Evolutionary conservation across 2,888 invertebrate species (phyloP), one percentile per base, ranked within the genome.

Genomic region (Sminthurides aquaticus): DNA sequence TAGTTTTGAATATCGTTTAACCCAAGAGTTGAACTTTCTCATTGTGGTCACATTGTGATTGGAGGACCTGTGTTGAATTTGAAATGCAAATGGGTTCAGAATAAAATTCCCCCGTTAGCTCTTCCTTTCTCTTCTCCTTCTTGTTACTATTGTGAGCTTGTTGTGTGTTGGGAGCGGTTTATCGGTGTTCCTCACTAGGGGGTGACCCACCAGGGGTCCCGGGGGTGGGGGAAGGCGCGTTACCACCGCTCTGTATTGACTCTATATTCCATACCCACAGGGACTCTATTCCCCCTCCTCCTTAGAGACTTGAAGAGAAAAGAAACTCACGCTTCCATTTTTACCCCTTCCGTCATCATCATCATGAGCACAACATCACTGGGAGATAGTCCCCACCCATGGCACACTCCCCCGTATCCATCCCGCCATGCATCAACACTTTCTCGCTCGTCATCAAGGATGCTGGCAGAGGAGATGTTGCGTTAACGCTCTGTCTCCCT

Each of bases 51-150:
- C 52, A 66, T 63, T 68, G 52, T 64, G 58, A 55, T 61, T 58
- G 52, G 54, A 62, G 60, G 58, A 61, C 34, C 49, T 57, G 57
- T 62, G 61, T 61, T 54, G 64, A 60, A 64, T 69, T 70, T 68
- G 66, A 68, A 68, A 70, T 70, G 67, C 68, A 65, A 68, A 67
- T 62, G 67, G 70, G 68, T 66, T 68, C 66, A 66, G 65, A 65
- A 66, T 64, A 68, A 66, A 68, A 65, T 67, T 64, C 65, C 56
- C 59, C 65, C 56, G 63, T 69, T 62, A 55, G 59, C 27, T 62
- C 58, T 55, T 34, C 55, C 28, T 65, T 57, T 65, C 57, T 52
- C 58, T 57, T 57, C 48, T 65, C 25, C 29, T 61, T 52, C 60
- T 24, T 62, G 28, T 43, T 57, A 5, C 43, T 15, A 34, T 34